These are phyloP conservation scores for Coelopa pilipes DNA, from an alignment of 2,888 invertebrate species.

Conservation along the genomic window DNA sequence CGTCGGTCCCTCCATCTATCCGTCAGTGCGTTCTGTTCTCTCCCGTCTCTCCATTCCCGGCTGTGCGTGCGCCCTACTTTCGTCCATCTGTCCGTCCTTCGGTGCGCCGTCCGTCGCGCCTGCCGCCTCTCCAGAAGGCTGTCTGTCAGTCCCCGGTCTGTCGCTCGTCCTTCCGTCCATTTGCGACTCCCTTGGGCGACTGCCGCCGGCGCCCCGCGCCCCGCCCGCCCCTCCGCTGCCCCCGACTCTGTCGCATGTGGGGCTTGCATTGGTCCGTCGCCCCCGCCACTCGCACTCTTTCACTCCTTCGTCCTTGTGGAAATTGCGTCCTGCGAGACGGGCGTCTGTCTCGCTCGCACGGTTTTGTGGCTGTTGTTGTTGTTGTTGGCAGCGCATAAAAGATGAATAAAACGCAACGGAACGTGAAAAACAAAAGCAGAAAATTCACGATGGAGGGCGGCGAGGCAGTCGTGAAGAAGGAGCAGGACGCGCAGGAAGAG, in stretches of 20 bases:
- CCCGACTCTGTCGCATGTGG: background rate
- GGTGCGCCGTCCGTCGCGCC: background rate
- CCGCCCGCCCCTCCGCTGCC: background rate
- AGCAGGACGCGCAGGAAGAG: too few relatives aligned
- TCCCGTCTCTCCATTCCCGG: background rate
- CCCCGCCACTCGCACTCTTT: background rate
- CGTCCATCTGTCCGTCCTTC: background rate
- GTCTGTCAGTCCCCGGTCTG: background rate
- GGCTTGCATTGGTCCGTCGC: background rate
- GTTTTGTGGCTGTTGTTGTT: background rate
- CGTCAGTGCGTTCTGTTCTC: background rate
- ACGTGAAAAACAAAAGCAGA: constrained; percentile 6
- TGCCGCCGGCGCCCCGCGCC: background rate
- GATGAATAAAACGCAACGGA: constrained; percentile 7
- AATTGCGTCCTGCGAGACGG: background rate
- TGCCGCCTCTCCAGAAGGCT: background rate
- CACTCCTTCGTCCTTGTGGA: background rate
- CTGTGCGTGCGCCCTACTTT: too few relatives aligned
- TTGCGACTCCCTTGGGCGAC: background rate
- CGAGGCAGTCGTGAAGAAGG: too few relatives aligned
- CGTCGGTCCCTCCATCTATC: background rate
- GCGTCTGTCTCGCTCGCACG: background rate
- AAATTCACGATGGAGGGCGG: too few relatives aligned
- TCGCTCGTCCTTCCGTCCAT: background rate
- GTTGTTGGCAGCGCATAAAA: background rate